Conservation (phyloP, 1,140 invertebrate genomes). For the Conus ventricosus region DNA sequence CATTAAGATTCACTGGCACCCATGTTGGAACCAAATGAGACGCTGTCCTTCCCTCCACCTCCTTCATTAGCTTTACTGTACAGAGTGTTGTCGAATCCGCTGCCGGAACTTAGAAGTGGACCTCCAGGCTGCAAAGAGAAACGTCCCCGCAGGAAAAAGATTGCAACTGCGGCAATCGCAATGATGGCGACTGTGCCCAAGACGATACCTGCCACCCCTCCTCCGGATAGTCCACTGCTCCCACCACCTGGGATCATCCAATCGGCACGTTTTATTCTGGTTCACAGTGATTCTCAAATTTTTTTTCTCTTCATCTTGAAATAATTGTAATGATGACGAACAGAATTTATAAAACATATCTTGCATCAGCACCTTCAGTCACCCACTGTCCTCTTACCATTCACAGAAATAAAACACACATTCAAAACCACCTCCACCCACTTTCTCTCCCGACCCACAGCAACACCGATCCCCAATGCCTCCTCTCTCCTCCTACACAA, state of each 20-base stretch:
- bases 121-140: not conserved
- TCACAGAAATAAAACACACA: no score
- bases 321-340: no score
- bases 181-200: conserved; percentile 32
- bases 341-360: no score
- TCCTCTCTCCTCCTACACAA: no score
- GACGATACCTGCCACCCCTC: conserved; percentile 43
- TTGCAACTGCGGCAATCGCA: not conserved
- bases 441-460: no score
- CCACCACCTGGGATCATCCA: not conserved
- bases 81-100: conserved; percentile 40
- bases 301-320: no score
- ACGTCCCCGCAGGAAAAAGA: conserved; percentile 26
- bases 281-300: no score
- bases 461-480: no score
- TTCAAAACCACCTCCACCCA: no score
- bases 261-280: not conserved
- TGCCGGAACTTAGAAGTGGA: not conserved
- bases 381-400: no score
- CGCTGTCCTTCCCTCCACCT: not conserved
- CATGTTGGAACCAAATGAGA: not conserved
- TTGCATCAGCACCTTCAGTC: no score
- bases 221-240: conserved; percentile 26
- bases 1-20: not conserved
- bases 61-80: conserved; percentile 27